phyloP scores from a whole-genome alignment of 2,888 invertebrate species.

The Mongoloraphidia duomilia region DNA sequence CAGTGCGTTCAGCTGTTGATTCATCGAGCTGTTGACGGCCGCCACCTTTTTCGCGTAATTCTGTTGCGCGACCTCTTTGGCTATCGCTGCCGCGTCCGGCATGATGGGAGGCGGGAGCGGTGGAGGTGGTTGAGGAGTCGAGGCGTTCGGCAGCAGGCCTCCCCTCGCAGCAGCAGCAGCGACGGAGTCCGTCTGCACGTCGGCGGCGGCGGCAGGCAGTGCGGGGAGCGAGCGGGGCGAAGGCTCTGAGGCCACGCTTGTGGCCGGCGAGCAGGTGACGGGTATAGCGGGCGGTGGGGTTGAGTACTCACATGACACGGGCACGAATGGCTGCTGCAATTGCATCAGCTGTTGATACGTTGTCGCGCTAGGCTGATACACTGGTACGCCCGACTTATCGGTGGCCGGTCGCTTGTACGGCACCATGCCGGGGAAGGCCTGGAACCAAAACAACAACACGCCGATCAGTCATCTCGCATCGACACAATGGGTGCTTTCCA shows the following conservation, averaged over 20 bases:
- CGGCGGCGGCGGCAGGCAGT: conserved; percentile 22
- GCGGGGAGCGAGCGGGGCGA: conserved; percentile 18
- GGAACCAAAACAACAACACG: conserved; percentile 20
- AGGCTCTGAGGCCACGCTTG: conserved; percentile 20
- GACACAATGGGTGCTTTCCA: too few species aligned
- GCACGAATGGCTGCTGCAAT: conserved; percentile 86
- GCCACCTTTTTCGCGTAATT: conserved; percentile 62
- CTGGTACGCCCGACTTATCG: conserved; percentile 91
- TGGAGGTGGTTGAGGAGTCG: conserved; percentile 11
- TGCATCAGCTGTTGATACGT: conserved; percentile 93
- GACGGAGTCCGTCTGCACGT: conserved; percentile 20
- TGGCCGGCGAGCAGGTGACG: conserved; percentile 16
- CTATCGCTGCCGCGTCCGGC: conserved; percentile 49
- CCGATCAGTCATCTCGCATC: not conserved
- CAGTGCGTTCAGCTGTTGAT: conserved; percentile 36
- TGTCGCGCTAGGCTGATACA: conserved; percentile 84
- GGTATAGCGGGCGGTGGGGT: conserved; percentile 44
- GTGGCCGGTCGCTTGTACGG: conserved; percentile 93
- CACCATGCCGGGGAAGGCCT: conserved; percentile 92
- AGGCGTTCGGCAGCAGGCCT: conserved; percentile 26
- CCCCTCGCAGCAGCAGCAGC: conserved; percentile 19
- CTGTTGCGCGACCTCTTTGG: conserved; percentile 72
- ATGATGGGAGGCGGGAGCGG: conserved; percentile 18
- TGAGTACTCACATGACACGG: conserved; percentile 97
- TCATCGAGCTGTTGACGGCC: conserved; percentile 25